Evolutionary conservation across 2,888 invertebrate genomes (phyloP), one percentile per base, ranked within the genome.

Genomic region (Machimus atricapillus): DNA sequence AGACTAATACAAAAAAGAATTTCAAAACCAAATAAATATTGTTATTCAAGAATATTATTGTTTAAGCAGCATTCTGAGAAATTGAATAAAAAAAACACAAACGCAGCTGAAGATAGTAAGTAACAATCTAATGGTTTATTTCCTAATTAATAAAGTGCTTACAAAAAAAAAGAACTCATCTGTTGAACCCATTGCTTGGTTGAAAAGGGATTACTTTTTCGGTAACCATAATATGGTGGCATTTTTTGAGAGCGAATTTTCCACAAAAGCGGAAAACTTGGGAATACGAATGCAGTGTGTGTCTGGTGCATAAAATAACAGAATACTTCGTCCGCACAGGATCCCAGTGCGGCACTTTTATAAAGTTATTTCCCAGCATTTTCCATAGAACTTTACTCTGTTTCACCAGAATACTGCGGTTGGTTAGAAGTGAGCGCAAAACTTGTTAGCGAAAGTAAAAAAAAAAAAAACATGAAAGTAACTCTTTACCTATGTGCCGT

Each of bases 331-430:
- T 56, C 81, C 56, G 31, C 56, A 56, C 31, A 56, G 56, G n/a
- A 81, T 81, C 34, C 34, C 81, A 23, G 52, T 56, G 56, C 56
- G 81, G 81, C 81, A 56, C 81, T 81, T 81, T 19, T 81, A 81
- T 43, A 27, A 66, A 66, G 66, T 66, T 66, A 66, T 66, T 66
- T 78, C 43, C 43, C 19, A 43, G 43, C 27, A 7, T 34, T 56
- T 82, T 66, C 34, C 73, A 56, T 12, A 82, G 66, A 58, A 34
- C 16, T 27, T 74, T 73, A 74, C n/a, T 43, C 66, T 66, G 19
- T 66, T 73, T 56, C n/a, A 76, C 46, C 76, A 23, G 34, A 76
- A 27, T 34, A 23, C n/a, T 74, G 76, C 85, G 76, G 77, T 73
- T 66, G 19, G 76, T 85, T 66, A 66, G 66, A 66, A 66, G 9